phyloP scores from a whole-genome alignment of 2,113 vertebrate genomes.

The Pogona vitticeps region DNA sequence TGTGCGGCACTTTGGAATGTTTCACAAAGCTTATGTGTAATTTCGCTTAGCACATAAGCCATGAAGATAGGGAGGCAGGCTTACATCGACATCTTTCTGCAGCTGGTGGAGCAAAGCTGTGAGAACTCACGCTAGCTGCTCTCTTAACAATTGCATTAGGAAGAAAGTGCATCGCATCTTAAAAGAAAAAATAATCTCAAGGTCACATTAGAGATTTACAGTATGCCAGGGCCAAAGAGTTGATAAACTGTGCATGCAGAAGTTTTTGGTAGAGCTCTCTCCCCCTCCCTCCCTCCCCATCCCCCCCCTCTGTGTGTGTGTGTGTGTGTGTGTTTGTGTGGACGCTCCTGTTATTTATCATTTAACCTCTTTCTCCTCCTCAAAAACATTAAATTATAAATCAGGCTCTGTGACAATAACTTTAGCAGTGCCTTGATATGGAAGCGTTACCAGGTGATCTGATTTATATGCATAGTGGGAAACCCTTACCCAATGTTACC shows the following conservation, averaged over 20 bases:
- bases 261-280: background rate
- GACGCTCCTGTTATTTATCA: background rate
- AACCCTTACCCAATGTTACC: background rate
- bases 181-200: slow-evolving; percentile 46
- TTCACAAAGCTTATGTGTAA: slow-evolving; percentile 52
- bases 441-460: background rate
- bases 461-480: background rate
- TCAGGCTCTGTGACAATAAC: background rate
- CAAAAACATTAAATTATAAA: no score
- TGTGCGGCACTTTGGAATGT: slow-evolving; percentile 56
- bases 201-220: slow-evolving; percentile 66
- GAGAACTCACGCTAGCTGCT: slow-evolving; percentile 54
- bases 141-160: slow-evolving; percentile 65
- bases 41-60: slow-evolving; percentile 63
- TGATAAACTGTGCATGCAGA: slow-evolving; percentile 57
- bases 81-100: slow-evolving; percentile 40
- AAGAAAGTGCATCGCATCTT: slow-evolving; percentile 33
- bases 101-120: slow-evolving; percentile 54
- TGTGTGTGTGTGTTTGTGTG: background rate
- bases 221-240: slow-evolving; percentile 46
- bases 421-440: background rate
- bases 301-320: no score
- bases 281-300: background rate
- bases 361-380: background rate
- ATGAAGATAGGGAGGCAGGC: slow-evolving; percentile 29